These are phyloP conservation scores for Brachionus asplanchnoidis DNA, from an alignment of 1,140 invertebrate species.

Conservation along the genomic window DNA sequence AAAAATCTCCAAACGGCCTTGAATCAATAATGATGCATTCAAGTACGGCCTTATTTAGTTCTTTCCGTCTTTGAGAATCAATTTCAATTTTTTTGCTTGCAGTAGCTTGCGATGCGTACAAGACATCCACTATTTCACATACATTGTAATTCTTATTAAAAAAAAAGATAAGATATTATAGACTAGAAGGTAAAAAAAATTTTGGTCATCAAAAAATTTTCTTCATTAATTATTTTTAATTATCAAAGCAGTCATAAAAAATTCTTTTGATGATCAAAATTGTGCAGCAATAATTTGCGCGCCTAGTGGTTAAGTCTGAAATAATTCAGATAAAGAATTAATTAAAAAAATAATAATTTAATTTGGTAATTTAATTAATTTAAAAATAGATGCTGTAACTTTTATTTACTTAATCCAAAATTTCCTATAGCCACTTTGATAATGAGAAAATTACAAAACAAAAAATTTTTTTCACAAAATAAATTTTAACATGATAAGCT, in stretches of 20 bases:
- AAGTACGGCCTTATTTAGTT: background rate
- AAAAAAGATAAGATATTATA: too few relatives aligned
- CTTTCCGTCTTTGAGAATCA: background rate
- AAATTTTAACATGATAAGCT: too few relatives aligned
- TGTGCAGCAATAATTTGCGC: background rate
- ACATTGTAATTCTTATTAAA: too few relatives aligned
- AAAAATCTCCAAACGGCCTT: conserved; percentile 16
- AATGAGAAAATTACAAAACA: too few relatives aligned
- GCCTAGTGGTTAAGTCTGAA: background rate
- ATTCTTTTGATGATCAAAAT: background rate
- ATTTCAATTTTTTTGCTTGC: background rate
- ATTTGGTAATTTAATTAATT: background rate
- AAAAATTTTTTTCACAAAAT: too few relatives aligned
- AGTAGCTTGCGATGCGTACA: too few relatives aligned
- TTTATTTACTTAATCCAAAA: too few relatives aligned
- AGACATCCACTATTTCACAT: too few relatives aligned
- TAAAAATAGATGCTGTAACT: too few relatives aligned
- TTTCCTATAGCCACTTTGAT: too few relatives aligned
- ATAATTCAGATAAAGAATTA: background rate
- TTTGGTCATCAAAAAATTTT: background rate
- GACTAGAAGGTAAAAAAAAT: too few relatives aligned
- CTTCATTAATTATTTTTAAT: background rate
- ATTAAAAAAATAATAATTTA: background rate
- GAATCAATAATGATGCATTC: background rate
- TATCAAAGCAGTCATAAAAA: background rate